Conservation (phyloP, 2,797 vertebrate species). For the Psittacula derbiana region DNA sequence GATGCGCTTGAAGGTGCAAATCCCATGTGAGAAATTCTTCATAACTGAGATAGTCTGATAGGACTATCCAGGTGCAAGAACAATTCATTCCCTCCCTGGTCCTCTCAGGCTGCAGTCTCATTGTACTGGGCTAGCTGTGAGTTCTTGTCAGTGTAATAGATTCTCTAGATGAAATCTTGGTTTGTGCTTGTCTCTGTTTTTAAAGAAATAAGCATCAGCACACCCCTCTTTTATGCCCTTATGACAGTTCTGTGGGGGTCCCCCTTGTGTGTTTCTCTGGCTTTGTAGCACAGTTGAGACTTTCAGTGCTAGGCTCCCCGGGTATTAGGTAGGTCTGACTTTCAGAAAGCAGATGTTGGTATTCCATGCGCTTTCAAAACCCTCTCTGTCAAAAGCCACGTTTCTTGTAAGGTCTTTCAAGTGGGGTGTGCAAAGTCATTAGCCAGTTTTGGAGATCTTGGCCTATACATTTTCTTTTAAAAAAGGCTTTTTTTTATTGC, state of each 20-base stretch:
- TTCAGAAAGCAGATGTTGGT: background rate
- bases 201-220: background rate
- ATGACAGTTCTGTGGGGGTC: background rate
- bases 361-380: background rate
- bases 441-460: constrained; percentile 7
- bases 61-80: background rate
- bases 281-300: background rate
- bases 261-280: background rate
- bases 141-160: background rate
- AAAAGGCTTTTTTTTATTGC: background rate
- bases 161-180: background rate
- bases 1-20: background rate
- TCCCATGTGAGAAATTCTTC: background rate
- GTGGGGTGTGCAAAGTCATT: background rate
- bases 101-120: background rate
- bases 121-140: background rate
- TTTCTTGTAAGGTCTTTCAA: background rate
- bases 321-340: background rate
- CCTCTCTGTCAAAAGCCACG: background rate
- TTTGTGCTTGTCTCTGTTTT: background rate
- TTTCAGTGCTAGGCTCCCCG: background rate
- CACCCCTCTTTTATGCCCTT: background rate
- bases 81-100: accelerated
- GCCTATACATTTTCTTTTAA: background rate
- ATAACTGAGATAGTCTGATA: background rate